Base-by-base conservation (phyloP, 2,888 invertebrate species). In the Diadegma fenestrale region DNA sequence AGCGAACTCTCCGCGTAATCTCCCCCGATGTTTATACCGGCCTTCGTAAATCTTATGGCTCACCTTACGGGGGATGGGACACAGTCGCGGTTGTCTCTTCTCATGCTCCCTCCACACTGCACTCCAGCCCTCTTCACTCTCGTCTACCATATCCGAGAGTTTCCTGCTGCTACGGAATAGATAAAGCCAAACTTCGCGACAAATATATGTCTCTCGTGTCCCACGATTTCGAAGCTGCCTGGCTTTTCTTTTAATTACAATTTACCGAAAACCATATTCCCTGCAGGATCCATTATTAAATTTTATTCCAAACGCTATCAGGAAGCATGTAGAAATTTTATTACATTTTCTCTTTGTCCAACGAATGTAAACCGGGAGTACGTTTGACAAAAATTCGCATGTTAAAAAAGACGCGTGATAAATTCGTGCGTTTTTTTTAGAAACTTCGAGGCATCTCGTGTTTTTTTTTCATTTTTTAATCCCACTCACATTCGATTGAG, bases 1-100 rank as follows among this genome's bases (percentile, higher is more conserved):
- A 93, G 93, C 91, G 92, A 89, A 93, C 92, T 93, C 92, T 92
- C 90, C 89, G 91, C 90, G 93, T 93, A 94, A 94, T 94, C 94
- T 93, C 92, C 89, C 90, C 91, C 92, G 91, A 94, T 93, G 93
- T 94, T 93, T 94, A 93, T 93, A 92, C 78, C 90, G 89, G 91
- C 88, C 72, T 89, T 87, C 90, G 93, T 93, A 93, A 93, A 93
- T 93, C 93, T 91, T 88, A 80, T 51, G 88, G 86, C 66, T 82
- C 83, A 80, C 61, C 76, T 61, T 79, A 54, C 81, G 41, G 68
- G 37, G 82, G 66, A 82, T 83, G 85, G 72, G 81, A 82, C 77
- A 79, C 61, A 61, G 63, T 82, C 82, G 82, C 80, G 82, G 79
- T 80, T 85, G 82, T 85, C 85, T 82, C 58, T 82, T 86, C 82